Conservation (phyloP, 2,113 vertebrate genomes). For the Actenoides hombroni region DNA sequence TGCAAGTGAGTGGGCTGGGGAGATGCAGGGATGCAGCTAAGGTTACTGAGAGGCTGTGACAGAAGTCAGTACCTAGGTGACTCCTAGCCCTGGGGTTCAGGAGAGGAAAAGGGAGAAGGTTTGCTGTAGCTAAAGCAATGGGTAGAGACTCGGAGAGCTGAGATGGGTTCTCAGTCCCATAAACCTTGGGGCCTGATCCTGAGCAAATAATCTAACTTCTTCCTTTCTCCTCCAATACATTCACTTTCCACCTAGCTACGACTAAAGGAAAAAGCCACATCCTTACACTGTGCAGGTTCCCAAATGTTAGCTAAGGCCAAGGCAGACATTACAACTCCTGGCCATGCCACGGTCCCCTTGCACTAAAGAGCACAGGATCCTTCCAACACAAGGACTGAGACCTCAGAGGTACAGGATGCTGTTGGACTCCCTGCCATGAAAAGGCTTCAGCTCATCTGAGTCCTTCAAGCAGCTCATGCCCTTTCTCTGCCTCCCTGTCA, state of each 20-base stretch:
- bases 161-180: not conserved
- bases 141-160: not conserved
- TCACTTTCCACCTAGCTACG: not conserved
- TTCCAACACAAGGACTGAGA: not conserved
- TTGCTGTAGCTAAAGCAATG: not conserved
- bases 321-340: not conserved
- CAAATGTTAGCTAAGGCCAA: not conserved
- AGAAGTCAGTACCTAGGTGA: not conserved
- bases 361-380: not conserved
- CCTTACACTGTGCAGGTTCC: not conserved
- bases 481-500: not conserved
- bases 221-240: not conserved
- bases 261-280: not conserved
- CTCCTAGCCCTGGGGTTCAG: not conserved
- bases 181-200: not conserved
- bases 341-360: not conserved
- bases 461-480: not conserved
- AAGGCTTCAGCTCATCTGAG: not conserved
- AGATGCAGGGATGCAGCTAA: not conserved
- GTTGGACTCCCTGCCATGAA: not conserved
- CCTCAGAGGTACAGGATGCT: fast-evolving
- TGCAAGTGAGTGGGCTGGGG: not conserved
- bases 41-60: fast-evolving
- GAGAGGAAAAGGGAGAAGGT: not conserved
- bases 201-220: not conserved